Percentiles rank a stretch among this genome's conserved stretches.
phyloP scores from a whole-genome alignment of 2,113 vertebrate species.

The Tautogolabrus adspersus region DNA sequence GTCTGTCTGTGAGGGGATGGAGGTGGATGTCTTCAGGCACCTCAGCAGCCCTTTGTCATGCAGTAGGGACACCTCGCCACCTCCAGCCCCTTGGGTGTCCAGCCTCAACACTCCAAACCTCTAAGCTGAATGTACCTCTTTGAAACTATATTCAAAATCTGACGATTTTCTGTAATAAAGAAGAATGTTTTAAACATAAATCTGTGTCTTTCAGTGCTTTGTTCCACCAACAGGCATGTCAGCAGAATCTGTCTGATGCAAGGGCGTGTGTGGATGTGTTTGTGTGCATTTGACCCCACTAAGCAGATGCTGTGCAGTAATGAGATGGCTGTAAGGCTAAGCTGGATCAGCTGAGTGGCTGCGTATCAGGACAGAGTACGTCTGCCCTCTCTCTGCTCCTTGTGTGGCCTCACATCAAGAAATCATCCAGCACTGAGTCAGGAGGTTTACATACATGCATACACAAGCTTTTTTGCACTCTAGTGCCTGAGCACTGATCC shows the following conservation, averaged over 20 bases:
- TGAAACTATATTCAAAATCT: constrained; percentile 78
- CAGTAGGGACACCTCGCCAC: constrained; percentile 50
- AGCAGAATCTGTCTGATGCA: constrained; percentile 30
- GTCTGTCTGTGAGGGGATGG: constrained; percentile 39
- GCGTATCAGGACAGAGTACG: constrained; percentile 11
- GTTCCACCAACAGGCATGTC: constrained; percentile 2
- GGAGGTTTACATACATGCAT: constrained; percentile 7
- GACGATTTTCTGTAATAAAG: constrained; percentile 84
- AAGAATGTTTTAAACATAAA: constrained; percentile 79
- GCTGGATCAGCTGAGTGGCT: constrained; percentile 77
- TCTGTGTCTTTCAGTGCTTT: constrained; percentile 30
- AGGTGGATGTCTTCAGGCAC: constrained; percentile 57
- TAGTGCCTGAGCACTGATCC: constrained; percentile 26
- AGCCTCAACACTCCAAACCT: constrained; percentile 76
- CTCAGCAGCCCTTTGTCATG: constrained; percentile 43
- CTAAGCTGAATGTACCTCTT: constrained; percentile 86
- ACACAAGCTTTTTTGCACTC: constrained; percentile 17
- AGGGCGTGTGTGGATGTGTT: neutral
- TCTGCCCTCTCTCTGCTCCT: constrained; percentile 43
- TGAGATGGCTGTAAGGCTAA: constrained; percentile 72
- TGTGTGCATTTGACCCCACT: constrained; percentile 33
- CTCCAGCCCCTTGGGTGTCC: constrained; percentile 65
- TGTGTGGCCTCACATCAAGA: constrained; percentile 47
- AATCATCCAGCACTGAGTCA: constrained; percentile 17
- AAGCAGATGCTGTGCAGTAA: constrained; percentile 73